phyloP scores from a whole-genome alignment of 2,113 vertebrate species.

The Varanus salvator region DNA sequence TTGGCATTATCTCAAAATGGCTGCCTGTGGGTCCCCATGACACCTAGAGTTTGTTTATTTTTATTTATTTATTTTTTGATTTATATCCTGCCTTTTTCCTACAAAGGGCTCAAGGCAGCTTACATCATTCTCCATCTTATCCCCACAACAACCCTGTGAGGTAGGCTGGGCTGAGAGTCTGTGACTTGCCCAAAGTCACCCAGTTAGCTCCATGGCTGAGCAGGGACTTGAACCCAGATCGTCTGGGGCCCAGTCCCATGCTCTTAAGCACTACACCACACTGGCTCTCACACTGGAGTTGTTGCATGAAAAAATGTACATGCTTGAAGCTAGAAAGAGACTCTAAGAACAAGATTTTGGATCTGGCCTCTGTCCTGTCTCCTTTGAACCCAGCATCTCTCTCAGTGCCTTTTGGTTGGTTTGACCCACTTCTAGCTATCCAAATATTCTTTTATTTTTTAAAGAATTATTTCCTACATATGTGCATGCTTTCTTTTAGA shows the following conservation, averaged over 20 bases:
- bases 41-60: neutral
- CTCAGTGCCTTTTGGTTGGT: neutral
- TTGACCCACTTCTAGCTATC: neutral
- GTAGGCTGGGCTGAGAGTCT: too few species aligned
- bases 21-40: neutral
- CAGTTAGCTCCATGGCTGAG: too few species aligned
- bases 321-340: neutral
- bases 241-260: too few species aligned
- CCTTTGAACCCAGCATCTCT: neutral
- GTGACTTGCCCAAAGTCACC: too few species aligned
- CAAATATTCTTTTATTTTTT: neutral
- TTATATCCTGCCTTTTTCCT: too few species aligned
- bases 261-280: too few species aligned
- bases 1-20: neutral
- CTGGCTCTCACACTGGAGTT: too few species aligned
- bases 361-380: neutral
- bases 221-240: too few species aligned
- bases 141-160: too few species aligned
- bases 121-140: too few species aligned
- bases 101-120: too few species aligned
- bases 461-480: neutral
- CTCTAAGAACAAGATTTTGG: neutral
- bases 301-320: neutral
- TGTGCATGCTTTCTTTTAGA: neutral
- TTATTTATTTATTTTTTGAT: too few species aligned